Percentiles rank a stretch among this genome's conserved stretches.
These are phyloP conservation scores for Melanotus villosus DNA, from an alignment of 2,888 invertebrate genomes.

Conservation along the genomic window DNA sequence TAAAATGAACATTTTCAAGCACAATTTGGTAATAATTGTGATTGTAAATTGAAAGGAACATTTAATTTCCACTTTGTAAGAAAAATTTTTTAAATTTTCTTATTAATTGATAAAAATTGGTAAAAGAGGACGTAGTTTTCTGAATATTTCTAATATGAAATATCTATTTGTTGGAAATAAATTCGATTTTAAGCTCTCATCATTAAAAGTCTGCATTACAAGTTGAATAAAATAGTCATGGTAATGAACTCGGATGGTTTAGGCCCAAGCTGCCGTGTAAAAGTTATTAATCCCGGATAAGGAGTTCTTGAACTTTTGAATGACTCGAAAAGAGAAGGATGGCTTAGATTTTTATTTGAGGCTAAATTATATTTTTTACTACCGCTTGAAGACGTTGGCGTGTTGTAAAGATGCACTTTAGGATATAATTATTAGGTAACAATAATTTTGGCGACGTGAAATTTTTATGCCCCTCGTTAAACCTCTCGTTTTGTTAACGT, in stretches of 20 bases:
- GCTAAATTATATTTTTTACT: neutral
- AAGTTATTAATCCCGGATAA: constrained; percentile 29
- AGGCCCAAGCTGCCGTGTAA: constrained; percentile 1
- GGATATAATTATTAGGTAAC: neutral
- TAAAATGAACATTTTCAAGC: too few species aligned
- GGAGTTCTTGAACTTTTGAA: constrained; percentile 23
- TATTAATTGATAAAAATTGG: too few species aligned
- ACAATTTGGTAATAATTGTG: too few species aligned
- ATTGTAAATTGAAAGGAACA: too few species aligned
- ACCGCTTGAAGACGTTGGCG: neutral
- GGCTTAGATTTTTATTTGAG: neutral
- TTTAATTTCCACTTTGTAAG: too few species aligned
- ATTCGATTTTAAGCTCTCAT: too few species aligned
- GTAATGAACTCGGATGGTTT: constrained; percentile 15
- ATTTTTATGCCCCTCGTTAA: too few species aligned
- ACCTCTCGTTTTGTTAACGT: too few species aligned
- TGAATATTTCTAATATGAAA: too few species aligned
- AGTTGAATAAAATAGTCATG: constrained; percentile 5
- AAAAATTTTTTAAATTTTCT: too few species aligned
- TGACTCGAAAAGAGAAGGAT: constrained; percentile 3
- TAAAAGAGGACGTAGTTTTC: too few species aligned
- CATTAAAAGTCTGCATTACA: neutral
- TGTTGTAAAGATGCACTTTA: constrained; percentile 5
- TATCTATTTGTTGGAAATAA: too few species aligned
- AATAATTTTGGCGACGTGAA: neutral